Evolutionary conservation across 1,140 invertebrate genomes (phyloP), one percentile per base, ranked within the genome.

Genomic region (Artemia franciscana): DNA sequence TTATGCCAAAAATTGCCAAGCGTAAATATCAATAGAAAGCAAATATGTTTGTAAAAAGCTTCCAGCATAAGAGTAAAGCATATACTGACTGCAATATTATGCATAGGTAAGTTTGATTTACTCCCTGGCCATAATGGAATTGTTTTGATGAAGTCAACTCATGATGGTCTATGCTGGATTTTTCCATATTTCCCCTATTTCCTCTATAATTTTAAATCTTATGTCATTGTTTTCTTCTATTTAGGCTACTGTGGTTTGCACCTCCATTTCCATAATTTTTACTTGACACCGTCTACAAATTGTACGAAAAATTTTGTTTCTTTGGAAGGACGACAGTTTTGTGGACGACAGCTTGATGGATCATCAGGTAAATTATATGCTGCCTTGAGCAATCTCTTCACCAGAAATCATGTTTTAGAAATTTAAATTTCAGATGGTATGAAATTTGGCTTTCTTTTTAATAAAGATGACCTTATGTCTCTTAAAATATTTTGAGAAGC

Each of bases 211-310:
- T 39, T 39, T 39, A n/a, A 39, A n/a, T n/a, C n/a, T 39, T 1
- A 15, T 18, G 12, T 51, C 21, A 12, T 15, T 18, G 2, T 30
- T 3, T 61, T 23, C 18, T 5, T 4, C 2, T 61, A 23, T 61
- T 18, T 28, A 62, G 61, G 39, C 24, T 57, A 30, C 3, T 62
- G 61, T 26, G 61, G 61, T 15, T 7, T 62, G 39, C n/a, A 62
- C 18, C 21, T 62, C 3, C 30, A 57, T 51, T 62, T 62, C 25
- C 12, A 58, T 9, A 51, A 57, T 12, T 62, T 62, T 24, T 62
- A 62, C 24, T 18, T 62, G 4, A 60, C 51, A 12, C 61, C 61
- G 15, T 58, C 61, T 5, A 18, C 26, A 21, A 62, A 62, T 24
- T 62, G 61, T 24, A 62, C 27, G 4, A 56, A 57, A 25, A 57